These are phyloP conservation scores for Champsocephalus gunnari DNA, from an alignment of 2,797 vertebrate genomes.

Conservation along the genomic window DNA sequence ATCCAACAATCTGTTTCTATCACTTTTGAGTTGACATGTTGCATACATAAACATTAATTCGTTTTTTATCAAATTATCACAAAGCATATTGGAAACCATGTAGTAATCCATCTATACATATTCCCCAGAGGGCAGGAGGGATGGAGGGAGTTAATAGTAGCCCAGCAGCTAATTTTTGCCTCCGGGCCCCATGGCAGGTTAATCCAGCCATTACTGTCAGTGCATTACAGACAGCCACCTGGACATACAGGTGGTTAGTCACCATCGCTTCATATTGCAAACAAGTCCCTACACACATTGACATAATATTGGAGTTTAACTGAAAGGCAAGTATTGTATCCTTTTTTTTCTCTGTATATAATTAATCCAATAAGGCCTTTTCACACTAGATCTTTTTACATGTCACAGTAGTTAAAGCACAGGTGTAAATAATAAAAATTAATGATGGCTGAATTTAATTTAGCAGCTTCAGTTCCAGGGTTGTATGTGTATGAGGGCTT, in stretches of 20 bases:
- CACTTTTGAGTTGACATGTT: neutral
- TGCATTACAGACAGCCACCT: conserved; percentile 3
- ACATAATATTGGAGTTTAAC: neutral
- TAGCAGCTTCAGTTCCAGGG: neutral
- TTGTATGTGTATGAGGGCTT: neutral
- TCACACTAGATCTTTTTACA: neutral
- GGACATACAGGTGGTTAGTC: conserved; percentile 2
- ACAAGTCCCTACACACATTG: neutral
- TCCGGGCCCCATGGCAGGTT: neutral
- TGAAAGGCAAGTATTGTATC: neutral
- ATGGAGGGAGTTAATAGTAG: neutral
- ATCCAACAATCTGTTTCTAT: neutral
- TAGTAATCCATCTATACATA: neutral
- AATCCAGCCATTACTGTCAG: neutral
- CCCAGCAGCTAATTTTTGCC: neutral
- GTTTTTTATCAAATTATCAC: neutral
- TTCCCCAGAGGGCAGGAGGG: neutral
- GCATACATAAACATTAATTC: neutral
- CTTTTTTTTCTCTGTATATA: neutral
- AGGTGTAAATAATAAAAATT: conserved; percentile 4
- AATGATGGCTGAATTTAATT: neutral
- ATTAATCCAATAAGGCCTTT: neutral
- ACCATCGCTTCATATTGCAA: conserved; percentile 6
- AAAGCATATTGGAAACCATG: neutral
- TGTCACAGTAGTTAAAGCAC: neutral